Evolutionary conservation across 1,140 invertebrate species (phyloP), one percentile per base, ranked within the genome.

Genomic region (Cydia pomonella): DNA sequence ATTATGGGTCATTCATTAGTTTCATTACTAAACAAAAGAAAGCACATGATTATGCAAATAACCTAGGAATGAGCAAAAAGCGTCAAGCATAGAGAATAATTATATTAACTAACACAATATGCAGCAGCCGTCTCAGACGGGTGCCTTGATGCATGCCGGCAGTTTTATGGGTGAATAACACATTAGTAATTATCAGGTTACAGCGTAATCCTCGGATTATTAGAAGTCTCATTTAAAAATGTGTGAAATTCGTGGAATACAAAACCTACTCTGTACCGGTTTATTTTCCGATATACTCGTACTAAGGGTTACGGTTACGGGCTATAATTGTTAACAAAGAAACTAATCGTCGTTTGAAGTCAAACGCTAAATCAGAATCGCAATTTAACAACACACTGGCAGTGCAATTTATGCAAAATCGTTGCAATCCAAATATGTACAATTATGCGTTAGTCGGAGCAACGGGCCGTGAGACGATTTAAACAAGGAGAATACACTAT

Each of bases 1-100:
- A 69, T n/a, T n/a, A 33, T 18, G n/a, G 64, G 29, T 33, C 27
- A 69, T 69, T 41, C 41, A 69, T 69, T 33, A 69, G 33, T 33
- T 69, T 41, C 41, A 69, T 69, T 33, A 69, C 64, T 33, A 33
- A 69, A 69, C 13, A 33, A 18, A 38, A 69, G 29, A 38, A 69
- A 69, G 29, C 9, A 69, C 29, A 38, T 69, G n/a, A 69, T 69
- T 69, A 29, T 66, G 63, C 63, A 66, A 66, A 66, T 6, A 66
- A 12, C 27, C 12, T 29, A 29, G 25, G 33, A 29, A 29, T 66
- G 23, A 16, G 63, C 63, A 66, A 66, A 66, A 66, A 66, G 16
- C 23, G 63, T 33, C 12, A 53, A 53, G 53, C 53, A 59, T 59
- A 10, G 53, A n/a, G 47, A 50, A 50, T 50, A 18, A 50, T n/a